Evolutionary conservation across 37 sponge, comb jelly and placozoan genomes (phyloP), one percentile per base, ranked within the genome.

Genomic region (Oopsacas minuta): DNA sequence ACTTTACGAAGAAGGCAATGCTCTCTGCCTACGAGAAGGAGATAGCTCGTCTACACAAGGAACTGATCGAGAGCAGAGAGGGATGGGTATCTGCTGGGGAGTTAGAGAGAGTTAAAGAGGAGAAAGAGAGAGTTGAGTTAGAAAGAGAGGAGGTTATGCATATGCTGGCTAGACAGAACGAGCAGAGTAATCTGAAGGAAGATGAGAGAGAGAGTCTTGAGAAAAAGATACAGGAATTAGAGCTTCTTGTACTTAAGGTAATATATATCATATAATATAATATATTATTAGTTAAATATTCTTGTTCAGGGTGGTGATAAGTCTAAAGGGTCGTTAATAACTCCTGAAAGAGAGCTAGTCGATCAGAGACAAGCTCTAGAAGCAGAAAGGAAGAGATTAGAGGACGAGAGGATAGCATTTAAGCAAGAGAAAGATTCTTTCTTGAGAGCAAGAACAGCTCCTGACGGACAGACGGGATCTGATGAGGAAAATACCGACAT

Each of bases 21-120:
- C 85, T 94, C 1, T 94, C 95, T 30, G 82, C 90, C 35, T 94
- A 94, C 81, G 91, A 94, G 81, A 53, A 87, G 49, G 95, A 94
- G 81, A 94, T 94, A 30, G 86, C 84, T 52, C 85, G 87, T 52
- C 86, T 94, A 23, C 86, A 85, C 52, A 22, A 81, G 38, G 81
- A 87, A 37, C 83, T 91, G 35, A 36, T 87, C 35, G 52, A 89
- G 36, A 61, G 75, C 22, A 3, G 75, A 12, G 75, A 61, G 75
- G 75, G 75, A 34, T 61, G 75, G 75, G 75, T 61, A 3, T 25
- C 32, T 12, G 75, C 75, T 5, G 75, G 75, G 75, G 75, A 61
- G 38, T 36, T 87, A 22, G 88, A 90, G 36, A 82, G 82, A 39
- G 86, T 88, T 22, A 84, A 84, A 20, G 36, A 82, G 53, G 90